phyloP scores from a whole-genome alignment of 2,888 invertebrate species.

The Cephus nigrinus region DNA sequence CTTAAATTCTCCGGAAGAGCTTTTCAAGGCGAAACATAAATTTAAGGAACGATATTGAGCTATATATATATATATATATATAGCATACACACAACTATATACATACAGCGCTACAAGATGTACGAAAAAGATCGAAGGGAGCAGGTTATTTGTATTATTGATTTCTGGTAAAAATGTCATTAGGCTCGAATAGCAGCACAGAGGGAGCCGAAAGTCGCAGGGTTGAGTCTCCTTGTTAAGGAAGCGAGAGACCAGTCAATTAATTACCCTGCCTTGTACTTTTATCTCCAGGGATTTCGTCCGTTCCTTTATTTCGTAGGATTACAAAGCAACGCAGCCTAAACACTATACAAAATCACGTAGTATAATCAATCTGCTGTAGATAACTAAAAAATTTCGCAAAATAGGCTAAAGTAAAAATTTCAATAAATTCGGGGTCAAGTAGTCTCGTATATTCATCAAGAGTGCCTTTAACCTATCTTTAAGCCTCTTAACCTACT shows the following conservation, averaged over 20 bases:
- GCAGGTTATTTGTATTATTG: constrained; percentile 19
- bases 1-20: no score
- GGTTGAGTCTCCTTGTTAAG: neutral
- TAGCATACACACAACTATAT: neutral
- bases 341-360: neutral
- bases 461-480: no score
- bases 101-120: neutral
- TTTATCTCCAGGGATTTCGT: constrained; percentile 38
- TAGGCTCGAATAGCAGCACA: constrained; percentile 18
- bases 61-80: no score
- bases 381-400: neutral
- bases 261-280: constrained; percentile 42
- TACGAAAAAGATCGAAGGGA: neutral
- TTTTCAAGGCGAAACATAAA: no score
- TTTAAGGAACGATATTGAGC: no score
- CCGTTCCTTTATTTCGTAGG: constrained; percentile 36
- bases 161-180: constrained; percentile 29
- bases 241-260: constrained; percentile 36
- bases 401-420: neutral
- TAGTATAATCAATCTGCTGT: neutral
- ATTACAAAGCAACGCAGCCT: constrained; percentile 34
- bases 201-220: neutral
- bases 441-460: no score
- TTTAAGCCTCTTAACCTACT: no score
- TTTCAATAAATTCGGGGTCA: neutral